These are phyloP conservation scores for Macrosteles quadrilineatus DNA, from an alignment of 1,140 invertebrate genomes.

Conservation along the genomic window DNA sequence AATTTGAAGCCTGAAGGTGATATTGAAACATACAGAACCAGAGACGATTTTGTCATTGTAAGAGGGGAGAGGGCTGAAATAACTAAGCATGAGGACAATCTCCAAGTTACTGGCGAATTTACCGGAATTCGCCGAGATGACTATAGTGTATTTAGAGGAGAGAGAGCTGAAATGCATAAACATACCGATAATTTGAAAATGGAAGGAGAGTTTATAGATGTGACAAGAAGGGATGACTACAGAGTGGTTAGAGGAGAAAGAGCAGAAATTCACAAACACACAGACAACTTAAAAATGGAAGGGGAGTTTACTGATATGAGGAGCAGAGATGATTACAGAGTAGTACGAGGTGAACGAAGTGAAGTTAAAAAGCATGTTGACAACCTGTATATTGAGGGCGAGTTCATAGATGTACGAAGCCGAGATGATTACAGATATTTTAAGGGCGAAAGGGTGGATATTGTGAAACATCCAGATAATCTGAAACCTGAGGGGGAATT, in stretches of 20 bases:
- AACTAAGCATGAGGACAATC: slow-evolving; percentile 60
- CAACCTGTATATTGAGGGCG: slow-evolving; percentile 63
- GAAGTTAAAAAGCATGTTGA: slow-evolving; percentile 61
- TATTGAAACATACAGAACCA: slow-evolving; percentile 47
- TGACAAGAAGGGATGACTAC: slow-evolving; percentile 45
- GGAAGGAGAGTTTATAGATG: slow-evolving; percentile 61
- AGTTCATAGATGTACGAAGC: slow-evolving; percentile 55
- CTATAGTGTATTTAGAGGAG: slow-evolving; percentile 49
- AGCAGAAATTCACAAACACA: slow-evolving; percentile 46
- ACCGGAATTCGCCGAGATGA: slow-evolving; percentile 54
- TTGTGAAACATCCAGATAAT: slow-evolving; percentile 52
- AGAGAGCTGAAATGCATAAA: slow-evolving; percentile 59
- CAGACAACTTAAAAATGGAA: slow-evolving; percentile 61
- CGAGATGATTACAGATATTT: slow-evolving; percentile 48
- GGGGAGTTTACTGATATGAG: slow-evolving; percentile 58
- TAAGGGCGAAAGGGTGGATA: slow-evolving; percentile 48
- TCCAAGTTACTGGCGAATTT: slow-evolving; percentile 62
- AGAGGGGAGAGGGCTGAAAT: slow-evolving; percentile 60
- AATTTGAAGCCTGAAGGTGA: slow-evolving; percentile 61
- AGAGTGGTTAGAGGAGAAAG: slow-evolving; percentile 34
- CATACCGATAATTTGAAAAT: slow-evolving; percentile 63
- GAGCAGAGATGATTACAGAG: slow-evolving; percentile 50
- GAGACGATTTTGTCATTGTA: slow-evolving; percentile 49
- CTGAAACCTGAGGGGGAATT: slow-evolving; percentile 60
- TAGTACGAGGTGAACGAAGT: slow-evolving; percentile 55